These are phyloP conservation scores for Cavia porcellus DNA, from an alignment of 2,113 vertebrate species.

Conservation along the genomic window DNA sequence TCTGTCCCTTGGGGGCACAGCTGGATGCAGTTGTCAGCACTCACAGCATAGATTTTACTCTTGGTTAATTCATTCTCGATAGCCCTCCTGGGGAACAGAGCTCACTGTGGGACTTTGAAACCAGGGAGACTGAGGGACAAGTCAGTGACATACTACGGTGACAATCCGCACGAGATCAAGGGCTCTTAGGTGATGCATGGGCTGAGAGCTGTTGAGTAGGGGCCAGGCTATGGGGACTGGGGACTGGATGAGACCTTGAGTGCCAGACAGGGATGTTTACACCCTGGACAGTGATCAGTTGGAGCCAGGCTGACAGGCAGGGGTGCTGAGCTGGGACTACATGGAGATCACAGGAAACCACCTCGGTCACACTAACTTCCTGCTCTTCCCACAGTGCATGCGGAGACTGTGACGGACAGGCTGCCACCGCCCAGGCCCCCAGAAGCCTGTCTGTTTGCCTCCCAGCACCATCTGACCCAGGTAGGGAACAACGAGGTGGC, in stretches of 20 bases:
- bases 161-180: neutral
- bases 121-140: neutral
- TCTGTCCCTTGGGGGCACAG: neutral
- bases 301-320: neutral
- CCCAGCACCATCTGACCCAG: slow-evolving; percentile 84
- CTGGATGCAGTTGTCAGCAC: neutral
- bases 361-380: neutral
- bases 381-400: slow-evolving; percentile 83
- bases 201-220: neutral
- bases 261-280: neutral
- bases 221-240: neutral
- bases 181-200: neutral
- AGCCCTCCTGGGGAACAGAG: neutral
- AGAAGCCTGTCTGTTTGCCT: slow-evolving; percentile 76
- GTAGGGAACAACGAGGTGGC: slow-evolving; percentile 72
- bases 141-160: rapidly evolving
- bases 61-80: neutral
- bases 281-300: neutral
- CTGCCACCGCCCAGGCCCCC: slow-evolving; percentile 67
- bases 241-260: neutral
- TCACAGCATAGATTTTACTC: neutral
- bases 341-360: neutral
- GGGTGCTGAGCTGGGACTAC: neutral
- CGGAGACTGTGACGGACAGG: slow-evolving; percentile 77
- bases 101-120: neutral